Base-by-base conservation (phyloP, 1,140 invertebrate genomes). In the Sitobion miscanthi region DNA sequence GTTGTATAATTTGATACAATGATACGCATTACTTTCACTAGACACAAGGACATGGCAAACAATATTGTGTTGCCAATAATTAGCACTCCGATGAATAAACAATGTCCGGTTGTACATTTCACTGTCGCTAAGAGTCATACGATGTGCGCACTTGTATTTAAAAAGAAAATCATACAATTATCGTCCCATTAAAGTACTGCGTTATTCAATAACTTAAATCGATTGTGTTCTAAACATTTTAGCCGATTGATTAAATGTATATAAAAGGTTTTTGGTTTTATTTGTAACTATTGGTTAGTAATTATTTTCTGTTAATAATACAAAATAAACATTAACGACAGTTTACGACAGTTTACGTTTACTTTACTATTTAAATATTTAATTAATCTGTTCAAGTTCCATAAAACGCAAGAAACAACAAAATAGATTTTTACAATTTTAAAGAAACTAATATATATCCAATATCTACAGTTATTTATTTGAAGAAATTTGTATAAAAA, bases 51-150 rank as follows among this genome's bases (percentile, higher is more conserved):
- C 54, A 69, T 45, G 38, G 1, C 89, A 90, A n/a, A 90, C 89
- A 69, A 45, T 62, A 57, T 25, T 30, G 23, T 30, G 57, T 69
- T 69, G 89, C 89, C 89, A 90, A 90, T 90, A 90, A 90, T 90
- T 90, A 90, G 38, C 2, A 88, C 89, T 45, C 5, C 7, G 14
- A 90, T 90, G 89, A 90, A 90, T 90, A 90, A 90, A 90, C 69
- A 38, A 90, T 90, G 54, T 90, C 89, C 89, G 42, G 42, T 69
- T 90, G 89, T n/a, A 45, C 57, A 90, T 90, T 90, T 88, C 92
- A 77, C 89, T 83, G 54, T 52, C 25, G 20, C 11, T 0, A 94
- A 69, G 21, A 49, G 38, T 82, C 14, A 93, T 93, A 47, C 14
- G 11, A 90, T 90, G 52, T 89, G 49, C 35, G 7, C 49, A 57